Base-by-base conservation (phyloP, 2,888 invertebrate species). In the Diloba caeruleocephala region DNA sequence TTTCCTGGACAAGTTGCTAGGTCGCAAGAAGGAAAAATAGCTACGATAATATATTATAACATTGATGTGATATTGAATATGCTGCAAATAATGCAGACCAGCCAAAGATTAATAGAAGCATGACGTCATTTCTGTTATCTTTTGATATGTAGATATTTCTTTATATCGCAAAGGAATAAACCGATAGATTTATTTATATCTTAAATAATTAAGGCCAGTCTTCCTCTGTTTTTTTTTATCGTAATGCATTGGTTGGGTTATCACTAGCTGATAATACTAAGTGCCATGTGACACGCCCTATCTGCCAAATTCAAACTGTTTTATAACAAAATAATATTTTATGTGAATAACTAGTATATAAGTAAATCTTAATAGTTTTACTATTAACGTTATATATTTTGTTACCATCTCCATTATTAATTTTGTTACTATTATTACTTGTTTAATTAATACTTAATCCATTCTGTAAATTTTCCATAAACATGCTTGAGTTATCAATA, bases 211-310 rank as follows among this genome's bases (percentile, higher is more conserved):
- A 89, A 84, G 82, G 84, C 84, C 84, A 84, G 80, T 85, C 84
- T 89, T 89, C 86, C 83, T 88, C 78, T 76, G 76, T 86, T 82
- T 85, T 86, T 82, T 85, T 82, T 89, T 92, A 92, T 92, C 91
- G 85, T 84, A 86, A 86, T 88, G 87, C 86, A 89, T 79, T 85
- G 86, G 85, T 85, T 85, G 89, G 90, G 88, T 92, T 93, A 93
- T 93, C 92, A 75, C 74, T 74, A 79, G 78, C 76, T 87, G 91
- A 92, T 92, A 91, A 85, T 48, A 63, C 60, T 84, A 87, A 86
- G 89, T 90, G 90, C 87, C 90, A 88, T 89, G 90, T 89, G 91
- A 89, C 90, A 90, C 89, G 85, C 85, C 85, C 83, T 91, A 89
- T 90, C 90, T 75, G 79, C 83, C 76, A 78, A 90, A 87, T 86